These are phyloP conservation scores for Pterocles orientalis DNA, from an alignment of 2,113 vertebrate genomes.

Conservation along the genomic window DNA sequence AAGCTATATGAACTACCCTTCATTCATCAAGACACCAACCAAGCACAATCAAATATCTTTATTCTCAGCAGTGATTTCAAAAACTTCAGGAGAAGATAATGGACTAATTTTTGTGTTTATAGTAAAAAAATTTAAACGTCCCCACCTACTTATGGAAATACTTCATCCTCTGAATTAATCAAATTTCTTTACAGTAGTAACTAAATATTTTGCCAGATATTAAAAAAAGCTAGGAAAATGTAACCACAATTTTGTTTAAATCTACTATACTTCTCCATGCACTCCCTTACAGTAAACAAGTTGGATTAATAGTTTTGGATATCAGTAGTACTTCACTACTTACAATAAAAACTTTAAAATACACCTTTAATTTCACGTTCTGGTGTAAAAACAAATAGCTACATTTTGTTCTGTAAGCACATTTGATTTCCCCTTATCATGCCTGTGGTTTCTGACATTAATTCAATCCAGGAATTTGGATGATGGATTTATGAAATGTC, in stretches of 20 bases:
- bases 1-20: background rate
- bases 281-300: background rate
- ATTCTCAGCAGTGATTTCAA: background rate
- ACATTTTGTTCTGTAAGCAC: background rate
- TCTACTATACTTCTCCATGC: background rate
- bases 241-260: background rate
- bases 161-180: background rate
- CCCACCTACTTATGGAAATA: background rate
- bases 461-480: slow-evolving; percentile 8
- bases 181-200: background rate
- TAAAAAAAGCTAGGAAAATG: background rate
- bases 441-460: background rate
- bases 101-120: background rate
- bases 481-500: slow-evolving; percentile 50
- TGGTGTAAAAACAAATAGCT: background rate
- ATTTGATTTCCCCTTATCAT: background rate
- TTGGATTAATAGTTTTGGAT: background rate
- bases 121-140: background rate
- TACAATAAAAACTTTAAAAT: background rate
- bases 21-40: background rate
- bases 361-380: background rate
- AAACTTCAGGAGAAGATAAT: background rate
- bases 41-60: background rate
- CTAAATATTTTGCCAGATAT: background rate
- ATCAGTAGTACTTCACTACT: background rate